These are phyloP conservation scores for Capitella teleta DNA, from an alignment of 1,140 invertebrate genomes.

Conservation along the genomic window DNA sequence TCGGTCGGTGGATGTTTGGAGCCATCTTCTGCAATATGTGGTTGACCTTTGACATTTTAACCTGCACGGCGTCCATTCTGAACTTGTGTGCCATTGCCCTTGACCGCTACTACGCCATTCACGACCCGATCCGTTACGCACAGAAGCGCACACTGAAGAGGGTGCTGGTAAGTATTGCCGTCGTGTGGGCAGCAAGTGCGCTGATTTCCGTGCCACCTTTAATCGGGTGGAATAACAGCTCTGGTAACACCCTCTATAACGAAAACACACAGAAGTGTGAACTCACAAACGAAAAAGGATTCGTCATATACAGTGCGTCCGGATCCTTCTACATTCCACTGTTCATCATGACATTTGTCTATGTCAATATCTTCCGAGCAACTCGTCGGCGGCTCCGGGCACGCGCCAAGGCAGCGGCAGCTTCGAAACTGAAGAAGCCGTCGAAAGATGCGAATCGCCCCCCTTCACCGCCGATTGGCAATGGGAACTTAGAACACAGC, in stretches of 20 bases:
- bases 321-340: constrained; percentile 48
- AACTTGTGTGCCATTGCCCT: constrained; percentile 92
- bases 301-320: constrained; percentile 39
- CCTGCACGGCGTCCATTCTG: constrained; percentile 91
- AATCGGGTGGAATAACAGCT: constrained; percentile 63
- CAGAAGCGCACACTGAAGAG: constrained; percentile 85
- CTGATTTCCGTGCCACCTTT: constrained; percentile 91
- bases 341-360: constrained; percentile 45
- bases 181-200: constrained; percentile 82
- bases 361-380: constrained; percentile 34
- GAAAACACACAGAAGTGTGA: constrained; percentile 24
- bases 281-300: constrained; percentile 43
- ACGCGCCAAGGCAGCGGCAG: constrained; percentile 14
- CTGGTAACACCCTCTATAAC: constrained; percentile 19
- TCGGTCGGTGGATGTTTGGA: constrained; percentile 33
- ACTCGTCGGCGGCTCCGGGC: constrained; percentile 29
- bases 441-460: too few relatives aligned
- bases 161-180: constrained; percentile 76
- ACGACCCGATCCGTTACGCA: constrained; percentile 94
- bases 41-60: constrained; percentile 91
- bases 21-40: constrained; percentile 69
- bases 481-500: too few relatives aligned
- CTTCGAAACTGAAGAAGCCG: neutral
- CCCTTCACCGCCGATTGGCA: too few relatives aligned
- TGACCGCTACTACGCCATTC: constrained; percentile 65